Conservation (phyloP, 2,888 invertebrate species). For the Cephus sareptanus region DNA sequence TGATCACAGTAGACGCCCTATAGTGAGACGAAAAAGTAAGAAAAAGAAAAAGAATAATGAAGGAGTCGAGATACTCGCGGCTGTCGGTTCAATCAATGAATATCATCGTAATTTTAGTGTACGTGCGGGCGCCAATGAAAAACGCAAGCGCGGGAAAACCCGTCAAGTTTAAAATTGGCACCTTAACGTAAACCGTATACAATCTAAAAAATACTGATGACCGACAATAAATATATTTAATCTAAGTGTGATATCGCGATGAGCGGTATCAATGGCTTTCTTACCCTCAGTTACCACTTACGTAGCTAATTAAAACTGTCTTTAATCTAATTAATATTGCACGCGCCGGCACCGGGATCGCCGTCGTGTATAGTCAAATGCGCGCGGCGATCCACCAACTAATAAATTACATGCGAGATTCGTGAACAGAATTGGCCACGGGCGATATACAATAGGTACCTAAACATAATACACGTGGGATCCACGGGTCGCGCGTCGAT, state of each 20-base stretch:
- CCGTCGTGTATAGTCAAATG: conserved; percentile 25
- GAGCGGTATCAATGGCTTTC: conserved; percentile 1
- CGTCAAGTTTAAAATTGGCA: too few species aligned
- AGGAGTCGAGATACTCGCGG: too few species aligned
- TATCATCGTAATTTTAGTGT: conserved; percentile 3
- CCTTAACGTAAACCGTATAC: not conserved
- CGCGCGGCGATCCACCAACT: conserved; percentile 23
- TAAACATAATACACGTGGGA: not conserved
- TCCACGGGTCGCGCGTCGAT: not conserved
- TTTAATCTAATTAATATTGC: conserved; percentile 62
- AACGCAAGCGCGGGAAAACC: too few species aligned
- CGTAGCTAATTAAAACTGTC: conserved; percentile 31
- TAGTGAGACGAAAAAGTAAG: too few species aligned
- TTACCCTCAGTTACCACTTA: conserved; percentile 27
- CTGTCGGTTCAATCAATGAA: conserved; percentile 3
- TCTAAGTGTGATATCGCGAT: not conserved
- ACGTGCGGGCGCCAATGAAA: too few species aligned
- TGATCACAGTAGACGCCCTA: too few species aligned
- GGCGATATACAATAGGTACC: too few species aligned
- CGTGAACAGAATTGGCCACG: conserved; percentile 15
- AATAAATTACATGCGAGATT: conserved; percentile 31
- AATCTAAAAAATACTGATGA: conserved; percentile 11
- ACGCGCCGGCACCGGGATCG: conserved; percentile 61
- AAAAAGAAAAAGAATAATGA: too few species aligned
- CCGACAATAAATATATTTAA: conserved; percentile 26